Evolutionary conservation across 2,113 vertebrate species (phyloP), one percentile per base, ranked within the genome.

Genomic region (Grammomys dolichurus): DNA sequence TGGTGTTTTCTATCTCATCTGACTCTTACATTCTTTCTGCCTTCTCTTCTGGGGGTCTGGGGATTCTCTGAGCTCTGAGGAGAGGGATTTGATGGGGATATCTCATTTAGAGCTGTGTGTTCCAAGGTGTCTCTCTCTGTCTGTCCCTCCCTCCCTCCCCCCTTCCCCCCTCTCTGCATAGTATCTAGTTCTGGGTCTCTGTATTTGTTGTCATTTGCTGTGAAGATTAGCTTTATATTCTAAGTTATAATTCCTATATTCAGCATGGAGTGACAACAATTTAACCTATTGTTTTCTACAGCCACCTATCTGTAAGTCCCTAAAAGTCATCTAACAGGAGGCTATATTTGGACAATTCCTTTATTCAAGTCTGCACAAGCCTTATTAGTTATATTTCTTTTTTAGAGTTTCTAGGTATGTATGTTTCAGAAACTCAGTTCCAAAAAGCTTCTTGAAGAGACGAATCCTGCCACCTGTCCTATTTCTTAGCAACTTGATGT

Each of bases 381-480:
- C 72, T 88, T n/a, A 24, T 70, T 43, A 89, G 43, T 16, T 72
- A 48, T 73, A 46, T 48, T 90, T 95, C 33, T 97, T 93, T 84
- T 81, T 73, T 76, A 78, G 40, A 67, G 19, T 70, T 82, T 94
- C 82, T 96, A 43, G 89, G 77, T 13, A 76, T 70, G 19, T 88
- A 58, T 84, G 84, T 93, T 97, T 96, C 36, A 91, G 46, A 81
- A 95, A 77, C 7, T 17, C 24, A 76, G n/a, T n/a, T 93, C 87
- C 80, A 89, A 60, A 96, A 94, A 93, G 36, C 28, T 95, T 92
- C 80, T 69, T 90, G 46, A 94, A 92, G 67, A 85, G 67, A 92
- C 93, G 65, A 65, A 89, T 40, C 19, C 75, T 73, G 36, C 84
- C 22, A 22, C 77, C 43, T 72, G 70, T 88, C 51, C 19, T 76